A percentile compares a stretch with the other conserved stretches of the same genome.
Conservation (phyloP, 2,888 invertebrate species). For the Tuta absoluta region DNA sequence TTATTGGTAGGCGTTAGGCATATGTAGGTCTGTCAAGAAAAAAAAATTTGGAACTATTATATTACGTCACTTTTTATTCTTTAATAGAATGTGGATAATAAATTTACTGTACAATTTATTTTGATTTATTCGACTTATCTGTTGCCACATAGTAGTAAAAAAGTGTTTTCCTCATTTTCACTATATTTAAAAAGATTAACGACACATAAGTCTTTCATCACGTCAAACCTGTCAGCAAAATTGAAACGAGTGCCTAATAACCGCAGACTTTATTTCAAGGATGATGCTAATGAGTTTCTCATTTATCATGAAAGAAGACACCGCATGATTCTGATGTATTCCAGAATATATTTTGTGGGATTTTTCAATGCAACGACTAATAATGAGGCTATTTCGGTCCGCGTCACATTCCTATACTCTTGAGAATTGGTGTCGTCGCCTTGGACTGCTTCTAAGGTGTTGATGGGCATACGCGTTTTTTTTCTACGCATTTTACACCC, state of each 20-base stretch:
- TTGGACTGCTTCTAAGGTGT: constrained; percentile 45
- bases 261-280: not conserved
- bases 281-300: constrained; percentile 12
- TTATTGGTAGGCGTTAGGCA: too few species aligned
- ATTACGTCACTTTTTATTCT: too few species aligned
- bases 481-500: constrained; percentile 28
- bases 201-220: not conserved
- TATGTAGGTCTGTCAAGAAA: too few species aligned
- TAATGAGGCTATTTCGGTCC: constrained; percentile 69
- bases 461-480: constrained; percentile 40
- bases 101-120: too few species aligned
- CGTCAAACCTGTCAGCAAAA: constrained; percentile 10
- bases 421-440: constrained; percentile 42
- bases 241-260: constrained; percentile 2
- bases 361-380: constrained; percentile 67
- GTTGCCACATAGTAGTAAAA: too few species aligned
- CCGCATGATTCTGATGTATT: constrained; percentile 50
- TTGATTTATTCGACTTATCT: too few species aligned
- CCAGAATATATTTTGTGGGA: constrained; percentile 65
- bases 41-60: too few species aligned
- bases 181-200: not conserved
- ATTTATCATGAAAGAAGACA: constrained; percentile 12
- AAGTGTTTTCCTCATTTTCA: too few species aligned
- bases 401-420: constrained; percentile 40
- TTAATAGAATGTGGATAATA: too few species aligned